phyloP scores from a whole-genome alignment of 2,113 vertebrate species.

The Vulpes vulpes region DNA sequence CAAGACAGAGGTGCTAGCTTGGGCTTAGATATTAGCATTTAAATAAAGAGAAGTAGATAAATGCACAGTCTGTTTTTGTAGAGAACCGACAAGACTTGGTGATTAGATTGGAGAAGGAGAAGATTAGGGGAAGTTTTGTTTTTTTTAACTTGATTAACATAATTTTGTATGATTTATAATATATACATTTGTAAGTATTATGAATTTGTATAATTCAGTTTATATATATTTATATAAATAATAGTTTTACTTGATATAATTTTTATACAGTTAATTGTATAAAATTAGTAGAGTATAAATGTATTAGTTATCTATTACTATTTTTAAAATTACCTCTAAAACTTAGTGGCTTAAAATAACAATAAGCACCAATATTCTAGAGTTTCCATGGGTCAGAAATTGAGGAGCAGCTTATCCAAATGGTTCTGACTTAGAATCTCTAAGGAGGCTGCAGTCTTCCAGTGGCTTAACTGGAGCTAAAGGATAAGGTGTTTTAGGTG shows the following conservation, averaged over 20 bases:
- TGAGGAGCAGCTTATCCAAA: neutral
- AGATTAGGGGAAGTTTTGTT: neutral
- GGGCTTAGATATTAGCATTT: neutral
- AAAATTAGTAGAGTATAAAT: neutral
- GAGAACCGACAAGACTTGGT: neutral
- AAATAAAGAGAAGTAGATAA: neutral
- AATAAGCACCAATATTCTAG: neutral
- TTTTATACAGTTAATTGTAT: neutral
- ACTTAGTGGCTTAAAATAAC: neutral
- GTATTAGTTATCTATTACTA: neutral
- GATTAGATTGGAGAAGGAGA: conserved; percentile 10
- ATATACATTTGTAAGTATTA: neutral
- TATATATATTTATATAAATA: neutral
- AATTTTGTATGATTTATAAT: neutral
- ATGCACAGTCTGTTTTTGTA: neutral
- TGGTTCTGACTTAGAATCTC: neutral
- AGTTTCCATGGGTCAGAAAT: neutral
- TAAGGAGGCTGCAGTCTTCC: neutral
- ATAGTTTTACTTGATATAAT: neutral
- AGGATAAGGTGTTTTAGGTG: neutral
- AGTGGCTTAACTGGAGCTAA: neutral
- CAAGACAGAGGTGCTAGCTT: neutral
- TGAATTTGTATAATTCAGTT: neutral
- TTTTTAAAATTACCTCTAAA: conserved; percentile 7
- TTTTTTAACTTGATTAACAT: neutral